These are phyloP conservation scores for Diglossa cyanea DNA, from an alignment of 2,797 vertebrate genomes.

Conservation along the genomic window DNA sequence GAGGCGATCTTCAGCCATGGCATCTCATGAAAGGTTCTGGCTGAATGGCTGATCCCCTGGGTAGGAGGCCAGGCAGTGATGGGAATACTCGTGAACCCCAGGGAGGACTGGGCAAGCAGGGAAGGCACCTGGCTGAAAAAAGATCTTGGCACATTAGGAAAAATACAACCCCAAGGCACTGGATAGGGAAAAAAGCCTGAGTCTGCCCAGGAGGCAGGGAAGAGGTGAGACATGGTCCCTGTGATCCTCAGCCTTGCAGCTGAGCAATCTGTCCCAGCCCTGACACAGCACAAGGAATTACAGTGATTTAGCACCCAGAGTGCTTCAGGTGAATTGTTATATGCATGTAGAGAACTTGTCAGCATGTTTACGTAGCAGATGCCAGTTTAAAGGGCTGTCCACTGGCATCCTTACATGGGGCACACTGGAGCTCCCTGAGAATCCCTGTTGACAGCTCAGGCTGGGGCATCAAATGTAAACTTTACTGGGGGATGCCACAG, in stretches of 20 bases:
- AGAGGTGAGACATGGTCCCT: accelerated
- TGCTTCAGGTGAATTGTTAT: neutral
- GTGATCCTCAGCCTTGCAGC: neutral
- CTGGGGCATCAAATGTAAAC: neutral
- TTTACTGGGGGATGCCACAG: neutral
- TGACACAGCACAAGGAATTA: neutral
- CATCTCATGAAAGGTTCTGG: neutral
- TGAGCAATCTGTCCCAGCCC: neutral
- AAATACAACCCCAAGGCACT: neutral
- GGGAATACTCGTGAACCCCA: neutral
- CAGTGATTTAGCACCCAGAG: neutral
- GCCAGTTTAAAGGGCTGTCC: neutral
- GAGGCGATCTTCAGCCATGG: accelerated
- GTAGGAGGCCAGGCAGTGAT: neutral
- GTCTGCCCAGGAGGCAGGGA: neutral
- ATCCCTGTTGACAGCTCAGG: neutral
- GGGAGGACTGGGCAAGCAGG: neutral
- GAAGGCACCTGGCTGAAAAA: neutral
- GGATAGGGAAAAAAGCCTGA: neutral
- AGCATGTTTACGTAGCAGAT: neutral
- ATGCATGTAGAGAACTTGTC: neutral
- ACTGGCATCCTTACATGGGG: accelerated
- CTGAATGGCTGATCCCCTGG: neutral
- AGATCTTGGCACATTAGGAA: neutral
- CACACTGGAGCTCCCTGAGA: neutral